Evolutionary conservation across 2,797 vertebrate genomes (phyloP), one percentile per base, ranked within the genome.

Genomic region (Poeciliopsis infans): DNA sequence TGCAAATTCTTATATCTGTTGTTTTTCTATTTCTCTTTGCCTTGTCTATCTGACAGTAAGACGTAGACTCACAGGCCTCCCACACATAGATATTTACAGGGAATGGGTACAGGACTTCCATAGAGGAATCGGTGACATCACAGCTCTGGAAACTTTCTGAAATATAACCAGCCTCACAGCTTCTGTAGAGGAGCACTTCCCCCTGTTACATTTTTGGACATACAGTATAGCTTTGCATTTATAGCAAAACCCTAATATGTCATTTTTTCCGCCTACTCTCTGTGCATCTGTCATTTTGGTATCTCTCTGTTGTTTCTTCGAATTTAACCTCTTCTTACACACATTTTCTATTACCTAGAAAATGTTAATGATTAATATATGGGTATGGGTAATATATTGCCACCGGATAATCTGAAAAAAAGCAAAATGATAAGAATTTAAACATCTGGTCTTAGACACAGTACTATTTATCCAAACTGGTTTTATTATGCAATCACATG

Each of bases 81-180:
- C 66, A 74, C 43, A 79, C 53, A 51, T 51, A 43, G 43, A 46
- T 41, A 79, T 75, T 74, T 78, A 72, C 49, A 72, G 61, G 82
- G 75, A 75, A 66, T 51, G 53, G 68, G 64, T 74, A 61, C 74
- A 86, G 72, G 77, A 74, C 79, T 82, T 83, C 86, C 74, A 86
- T 87, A 88, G 66, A 81, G 83, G 77, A 86, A 76, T 79, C 39
- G 70, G 55, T 89, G 81, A 90, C 90, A 90, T 90, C 84, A 88
- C 71, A 28, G 51, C 74, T 87, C 36, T 66, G 73, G 86, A 92
- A 92, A 90, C 64, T 12, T 83, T 78, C 36, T 93, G 77, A 90
- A 94, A 91, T 91, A 92, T 92, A 91, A n/a, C 72, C n/a, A 51
- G 33, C 28, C 46, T 91, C 47, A 55, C 33, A 72, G 39, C 74